Evolutionary conservation across 2,797 vertebrate genomes (phyloP), one percentile per base, ranked within the genome.

Genomic region (Melanotaenia pygmaea): DNA sequence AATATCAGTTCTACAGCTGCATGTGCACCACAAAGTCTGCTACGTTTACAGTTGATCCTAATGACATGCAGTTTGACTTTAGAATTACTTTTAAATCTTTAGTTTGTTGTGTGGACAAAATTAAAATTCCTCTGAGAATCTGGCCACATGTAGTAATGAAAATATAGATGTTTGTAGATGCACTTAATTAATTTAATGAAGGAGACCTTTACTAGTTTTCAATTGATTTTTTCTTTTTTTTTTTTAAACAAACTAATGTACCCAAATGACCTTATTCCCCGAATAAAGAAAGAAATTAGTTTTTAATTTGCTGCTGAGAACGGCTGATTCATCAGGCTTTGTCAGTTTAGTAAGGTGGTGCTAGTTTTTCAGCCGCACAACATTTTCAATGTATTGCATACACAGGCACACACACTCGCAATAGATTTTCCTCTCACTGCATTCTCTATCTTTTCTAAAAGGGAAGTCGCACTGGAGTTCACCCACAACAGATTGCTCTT

Each of bases 101-200:
- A 9, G 0, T 5, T 63, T 72, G 43, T 57, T 67, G 51, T 38
- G 16, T 67, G 20, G 35, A 67, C 72, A 72, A 80, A 40, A 71
- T 43, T 64, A 37, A 67, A 76, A 64, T 16, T 34, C 53, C 54
- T 40, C 61, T 26, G 67, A 70, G 64, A 80, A 35, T 67, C 50
- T 18, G 62, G 24, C 69, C 70, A 75, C 59, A 58, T 84, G 74
- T 73, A 66, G 51, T 84, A 89, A 86, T 89, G 66, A 81, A 82
- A 88, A 87, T 81, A 81, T 84, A 91, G 85, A 87, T 87, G 82
- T 86, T 88, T 88, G 81, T 85, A 74, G 51, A 86, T 87, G 76
- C 74, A 76, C 79, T 72, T 83, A 81, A 89, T 91, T 89, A 85
- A 85, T 88, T 89, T 86, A 86, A 87, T 84, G 78, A 86, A 86